phyloP scores from a whole-genome alignment of 30 jellyfish, hydroid and myxozoan genomes.

The Hydra vulgaris region DNA sequence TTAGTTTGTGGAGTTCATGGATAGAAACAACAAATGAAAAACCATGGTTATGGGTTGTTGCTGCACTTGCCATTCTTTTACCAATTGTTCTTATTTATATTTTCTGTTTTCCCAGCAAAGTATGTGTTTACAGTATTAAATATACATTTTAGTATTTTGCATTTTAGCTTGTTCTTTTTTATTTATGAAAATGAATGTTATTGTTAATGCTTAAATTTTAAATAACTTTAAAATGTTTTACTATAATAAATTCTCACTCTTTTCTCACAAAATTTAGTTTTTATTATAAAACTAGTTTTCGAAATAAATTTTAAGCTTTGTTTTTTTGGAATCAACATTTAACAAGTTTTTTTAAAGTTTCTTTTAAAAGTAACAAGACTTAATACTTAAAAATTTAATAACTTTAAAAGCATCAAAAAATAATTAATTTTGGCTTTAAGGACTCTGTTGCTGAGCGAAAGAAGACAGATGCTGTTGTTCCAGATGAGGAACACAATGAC shows the following conservation, averaged over 20 bases:
- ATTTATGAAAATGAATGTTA: background rate
- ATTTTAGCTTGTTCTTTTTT: background rate
- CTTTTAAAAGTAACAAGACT: no score
- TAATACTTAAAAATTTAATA: no score
- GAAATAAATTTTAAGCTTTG: no score
- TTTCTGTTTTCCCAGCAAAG: conserved; percentile 89
- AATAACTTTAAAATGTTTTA: no score
- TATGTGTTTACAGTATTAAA: conserved; percentile 4
- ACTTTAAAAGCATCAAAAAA: background rate
- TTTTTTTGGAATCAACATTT: no score
- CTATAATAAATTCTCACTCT: no score
- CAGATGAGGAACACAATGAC: background rate
- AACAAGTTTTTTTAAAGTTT: no score
- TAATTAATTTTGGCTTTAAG: conserved; percentile 8
- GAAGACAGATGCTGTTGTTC: conserved; percentile 44
- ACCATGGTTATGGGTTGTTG: conserved; percentile 95
- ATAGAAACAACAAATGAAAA: conserved; percentile 84
- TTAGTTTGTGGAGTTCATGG: conserved; percentile 50
- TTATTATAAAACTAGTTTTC: no score
- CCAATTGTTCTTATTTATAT: conserved; percentile 66
- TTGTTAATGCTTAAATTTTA: background rate
- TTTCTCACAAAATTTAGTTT: no score
- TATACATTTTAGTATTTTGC: background rate
- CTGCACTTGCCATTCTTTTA: conserved; percentile 53
- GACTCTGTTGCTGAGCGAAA: conserved; percentile 54